Conservation (phyloP, 35 echinoderm and acorn worm species). For the Anneissia japonica region DNA sequence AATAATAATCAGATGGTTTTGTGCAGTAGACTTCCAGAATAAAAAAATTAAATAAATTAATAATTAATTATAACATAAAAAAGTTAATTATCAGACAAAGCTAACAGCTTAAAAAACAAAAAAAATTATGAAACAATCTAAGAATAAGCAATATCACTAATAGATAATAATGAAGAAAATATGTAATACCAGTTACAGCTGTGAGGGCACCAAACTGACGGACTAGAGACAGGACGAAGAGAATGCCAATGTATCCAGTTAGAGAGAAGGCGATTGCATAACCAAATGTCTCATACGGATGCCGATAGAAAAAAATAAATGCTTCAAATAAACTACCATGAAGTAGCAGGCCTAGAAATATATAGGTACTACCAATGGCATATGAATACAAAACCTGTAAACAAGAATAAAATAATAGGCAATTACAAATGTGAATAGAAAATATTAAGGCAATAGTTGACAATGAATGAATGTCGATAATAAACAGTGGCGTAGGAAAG, state of each 20-base stretch:
- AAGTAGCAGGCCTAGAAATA: conserved; percentile 51
- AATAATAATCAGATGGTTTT: background rate
- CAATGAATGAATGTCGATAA: background rate
- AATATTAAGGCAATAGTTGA: background rate
- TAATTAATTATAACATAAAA: background rate
- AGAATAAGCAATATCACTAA: background rate
- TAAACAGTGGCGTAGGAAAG: background rate
- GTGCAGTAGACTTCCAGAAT: background rate
- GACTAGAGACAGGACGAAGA: conserved; percentile 73
- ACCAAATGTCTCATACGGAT: conserved; percentile 77
- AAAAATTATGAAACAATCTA: background rate
- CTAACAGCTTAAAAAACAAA: background rate
- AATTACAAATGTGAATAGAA: background rate
- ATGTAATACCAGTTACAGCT: conserved; percentile 67
- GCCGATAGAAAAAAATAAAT: conserved; percentile 35
- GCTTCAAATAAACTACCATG: conserved; percentile 55
- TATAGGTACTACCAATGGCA: conserved; percentile 69
- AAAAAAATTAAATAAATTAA: background rate
- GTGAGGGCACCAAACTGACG: conserved; percentile 77
- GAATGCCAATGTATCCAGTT: conserved; percentile 78
- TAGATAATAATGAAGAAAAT: background rate
- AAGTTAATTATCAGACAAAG: background rate
- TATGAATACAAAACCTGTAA: conserved; percentile 89
- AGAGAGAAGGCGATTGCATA: conserved; percentile 76
- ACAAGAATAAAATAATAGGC: background rate